Evolutionary conservation across 2,797 vertebrate species (phyloP).

Genomic region (Galagoides demidoff): DNA sequence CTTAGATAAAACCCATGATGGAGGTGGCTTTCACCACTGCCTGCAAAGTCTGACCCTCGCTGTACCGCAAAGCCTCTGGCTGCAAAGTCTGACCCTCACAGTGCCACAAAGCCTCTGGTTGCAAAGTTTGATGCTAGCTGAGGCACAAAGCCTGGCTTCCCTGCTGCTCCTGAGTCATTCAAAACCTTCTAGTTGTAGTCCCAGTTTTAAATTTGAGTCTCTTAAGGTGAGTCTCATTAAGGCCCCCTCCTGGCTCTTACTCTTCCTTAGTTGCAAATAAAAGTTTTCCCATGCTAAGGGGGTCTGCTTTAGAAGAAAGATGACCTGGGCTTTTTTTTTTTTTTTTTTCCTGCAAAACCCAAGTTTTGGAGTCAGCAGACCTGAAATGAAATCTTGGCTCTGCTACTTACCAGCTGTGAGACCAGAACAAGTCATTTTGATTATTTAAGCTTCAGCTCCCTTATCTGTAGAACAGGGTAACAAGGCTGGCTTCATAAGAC

Average conservation of each 20-base stretch:
- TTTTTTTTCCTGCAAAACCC: not conserved
- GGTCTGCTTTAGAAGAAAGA: not conserved
- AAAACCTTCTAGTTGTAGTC: not conserved
- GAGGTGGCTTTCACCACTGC: not conserved
- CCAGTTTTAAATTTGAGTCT: not conserved
- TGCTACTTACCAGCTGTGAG: not conserved
- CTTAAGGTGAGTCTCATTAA: not conserved
- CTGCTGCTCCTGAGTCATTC: not conserved
- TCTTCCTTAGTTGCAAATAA: constrained; percentile 19
- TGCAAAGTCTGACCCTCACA: not conserved
- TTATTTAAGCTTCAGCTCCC: not conserved
- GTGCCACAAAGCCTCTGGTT: not conserved
- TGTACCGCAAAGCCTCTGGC: too few relatives aligned
- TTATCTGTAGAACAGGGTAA: not conserved
- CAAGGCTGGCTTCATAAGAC: not conserved
- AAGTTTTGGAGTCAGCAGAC: not conserved
- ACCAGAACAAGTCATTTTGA: not conserved
- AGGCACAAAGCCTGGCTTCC: not conserved
- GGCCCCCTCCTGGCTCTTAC: not conserved
- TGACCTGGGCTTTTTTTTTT: not conserved
- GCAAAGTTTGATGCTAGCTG: not conserved
- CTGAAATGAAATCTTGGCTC: not conserved
- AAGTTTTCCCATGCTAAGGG: not conserved
- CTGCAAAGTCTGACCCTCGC: not conserved
- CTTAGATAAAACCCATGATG: not conserved